Percentiles rank a stretch among this genome's conserved stretches.
These are phyloP conservation scores for Dolomedes plantarius DNA, from an alignment of 2,888 invertebrate species.

Conservation along the genomic window DNA sequence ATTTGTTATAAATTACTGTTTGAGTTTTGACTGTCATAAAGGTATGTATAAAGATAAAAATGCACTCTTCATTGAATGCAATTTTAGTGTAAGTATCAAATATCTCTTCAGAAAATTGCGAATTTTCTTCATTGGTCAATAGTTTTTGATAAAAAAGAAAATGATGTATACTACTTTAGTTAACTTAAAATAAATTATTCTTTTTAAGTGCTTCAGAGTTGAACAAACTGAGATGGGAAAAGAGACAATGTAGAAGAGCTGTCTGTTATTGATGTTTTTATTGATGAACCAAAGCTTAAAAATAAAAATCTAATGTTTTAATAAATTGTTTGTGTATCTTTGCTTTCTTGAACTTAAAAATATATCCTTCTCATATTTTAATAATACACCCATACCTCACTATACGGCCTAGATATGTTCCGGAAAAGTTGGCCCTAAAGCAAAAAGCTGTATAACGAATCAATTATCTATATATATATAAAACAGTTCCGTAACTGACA, in stretches of 20 bases:
- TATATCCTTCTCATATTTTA: too few species aligned
- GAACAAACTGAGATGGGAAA: conserved; percentile 58
- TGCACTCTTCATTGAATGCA: conserved; percentile 9
- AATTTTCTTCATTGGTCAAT: background rate
- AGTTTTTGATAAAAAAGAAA: conserved; percentile 5
- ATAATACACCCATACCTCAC: too few species aligned
- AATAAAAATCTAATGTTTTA: conserved; percentile 70
- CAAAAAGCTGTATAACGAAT: too few species aligned
- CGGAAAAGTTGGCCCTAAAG: too few species aligned
- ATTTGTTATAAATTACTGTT: background rate
- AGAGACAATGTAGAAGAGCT: conserved; percentile 66
- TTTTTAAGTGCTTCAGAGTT: conserved; percentile 64
- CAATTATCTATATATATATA: too few species aligned
- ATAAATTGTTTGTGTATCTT: conserved; percentile 34
- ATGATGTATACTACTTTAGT: conserved; percentile 2
- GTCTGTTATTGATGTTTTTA: conserved; percentile 71
- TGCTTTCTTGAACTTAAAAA: background rate
- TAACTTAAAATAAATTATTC: conserved; percentile 52
- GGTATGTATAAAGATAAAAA: conserved; percentile 3
- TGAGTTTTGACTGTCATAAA: background rate
- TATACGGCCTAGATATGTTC: too few species aligned
- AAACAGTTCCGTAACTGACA: too few species aligned
- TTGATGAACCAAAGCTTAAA: conserved; percentile 70
- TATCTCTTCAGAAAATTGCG: conserved; percentile 3
- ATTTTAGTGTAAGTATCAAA: conserved; percentile 11